A percentile compares a stretch with the other conserved stretches of the same genome.
These are phyloP conservation scores for Atta cephalotes DNA, from an alignment of 1,140 invertebrate genomes.

Conservation along the genomic window DNA sequence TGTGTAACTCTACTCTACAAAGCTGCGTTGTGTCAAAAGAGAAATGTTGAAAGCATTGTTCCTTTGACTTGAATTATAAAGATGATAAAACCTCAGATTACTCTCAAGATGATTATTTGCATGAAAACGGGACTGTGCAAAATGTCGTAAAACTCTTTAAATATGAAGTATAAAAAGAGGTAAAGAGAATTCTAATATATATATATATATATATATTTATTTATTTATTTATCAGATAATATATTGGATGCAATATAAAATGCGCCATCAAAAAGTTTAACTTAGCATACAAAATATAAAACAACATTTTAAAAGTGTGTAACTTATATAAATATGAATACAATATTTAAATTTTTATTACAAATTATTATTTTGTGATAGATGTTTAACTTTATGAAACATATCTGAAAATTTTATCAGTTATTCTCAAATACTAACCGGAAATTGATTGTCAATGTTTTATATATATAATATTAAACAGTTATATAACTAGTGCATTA, in stretches of 20 bases:
- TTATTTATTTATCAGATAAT: neutral
- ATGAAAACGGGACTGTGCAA: neutral
- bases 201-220: neutral
- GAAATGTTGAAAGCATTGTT: slow-evolving; percentile 8
- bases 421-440: slow-evolving; percentile 1
- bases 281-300: neutral
- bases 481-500: too few species aligned
- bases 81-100: neutral
- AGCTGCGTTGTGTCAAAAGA: neutral
- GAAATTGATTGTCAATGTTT: neutral
- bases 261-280: neutral
- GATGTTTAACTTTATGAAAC: neutral
- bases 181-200: neutral
- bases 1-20: neutral
- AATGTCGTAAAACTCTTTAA: neutral
- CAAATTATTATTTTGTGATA: neutral
- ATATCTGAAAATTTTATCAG: neutral
- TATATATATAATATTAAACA: neutral
- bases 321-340: neutral
- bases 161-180: neutral
- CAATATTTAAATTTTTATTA: neutral
- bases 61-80: slow-evolving; percentile 9
- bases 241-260: neutral
- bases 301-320: neutral
- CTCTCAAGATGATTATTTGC: slow-evolving; percentile 15